Evolutionary conservation across 23 tunicate species (phyloP), one percentile per base, ranked within the genome.

Genomic region (Ciona savignyi): DNA sequence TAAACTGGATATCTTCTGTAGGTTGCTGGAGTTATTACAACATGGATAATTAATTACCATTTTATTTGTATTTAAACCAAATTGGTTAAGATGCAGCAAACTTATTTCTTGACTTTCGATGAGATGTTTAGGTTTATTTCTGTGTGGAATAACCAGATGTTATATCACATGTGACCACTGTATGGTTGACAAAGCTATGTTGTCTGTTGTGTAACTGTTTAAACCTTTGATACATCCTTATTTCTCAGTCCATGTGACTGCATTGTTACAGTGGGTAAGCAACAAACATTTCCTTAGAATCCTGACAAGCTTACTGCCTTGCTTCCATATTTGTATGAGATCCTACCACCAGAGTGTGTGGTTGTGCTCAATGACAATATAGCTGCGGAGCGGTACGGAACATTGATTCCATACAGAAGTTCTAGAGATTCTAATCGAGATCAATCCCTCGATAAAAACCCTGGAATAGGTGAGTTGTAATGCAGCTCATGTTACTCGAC

Each of bases 301-400:
- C 66, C 75, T 6, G 56, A 65, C 24, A 66, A 33, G 29, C 27
- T 87, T 22, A 35, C 76, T 2, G 29, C 61, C 27, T 23, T 81
- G 51, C 32, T 87, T 20, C 95, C 95, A 48, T 87, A 66, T 35
- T 27, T 87, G 4, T 32, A 30, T 1, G 95, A 87, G 64, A 77
- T 87, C 63, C 48, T 87, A 61, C 95, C 95, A 6, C 65, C 27
- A 25, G 76, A 76, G 32, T 87, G 95, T 60, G 79, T 72, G 22
- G 77, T 87, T 30, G 83, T 87, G 25, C 3, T n/a, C 2, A 42
- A 87, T 77, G 95, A 87, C 51, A 34, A 82, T 0, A 22, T 60
- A 29, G 77, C 86, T 2, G 56, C 95, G 32, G 23, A 32, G 20
- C 26, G 60, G 15, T 87, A 81, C 66, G 95, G 95, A 31, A 67